Evolutionary conservation across 2,888 invertebrate genomes (phyloP).

Genomic region (Latrodectus elegans): DNA sequence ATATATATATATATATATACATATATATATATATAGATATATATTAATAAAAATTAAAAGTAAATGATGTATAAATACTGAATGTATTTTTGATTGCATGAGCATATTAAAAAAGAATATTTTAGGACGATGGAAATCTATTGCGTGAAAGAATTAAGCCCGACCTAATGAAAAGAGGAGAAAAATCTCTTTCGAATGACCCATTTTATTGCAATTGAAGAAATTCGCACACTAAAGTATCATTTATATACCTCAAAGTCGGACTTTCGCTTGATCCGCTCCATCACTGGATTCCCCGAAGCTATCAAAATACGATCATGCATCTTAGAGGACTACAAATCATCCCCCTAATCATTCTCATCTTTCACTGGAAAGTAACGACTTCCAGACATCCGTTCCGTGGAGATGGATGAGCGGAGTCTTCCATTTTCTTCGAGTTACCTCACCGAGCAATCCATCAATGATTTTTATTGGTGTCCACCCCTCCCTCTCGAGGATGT

Average conservation of each 20-base stretch:
- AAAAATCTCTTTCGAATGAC: too few species aligned
- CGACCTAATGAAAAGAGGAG: too few species aligned
- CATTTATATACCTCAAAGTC: too few species aligned
- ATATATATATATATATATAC: too few species aligned
- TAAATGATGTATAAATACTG: too few species aligned
- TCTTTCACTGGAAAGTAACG: constrained; percentile 46
- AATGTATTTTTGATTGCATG: too few species aligned
- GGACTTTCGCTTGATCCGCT: background rate
- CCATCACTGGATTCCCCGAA: constrained; percentile 31
- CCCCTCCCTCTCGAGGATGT: background rate
- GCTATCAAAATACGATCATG: constrained; percentile 64
- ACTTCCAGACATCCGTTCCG: constrained; percentile 21
- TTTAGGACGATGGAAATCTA: too few species aligned
- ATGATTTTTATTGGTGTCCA: constrained; percentile 9
- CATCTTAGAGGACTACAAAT: constrained; percentile 46
- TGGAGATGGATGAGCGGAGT: constrained; percentile 38
- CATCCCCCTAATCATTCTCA: constrained; percentile 49
- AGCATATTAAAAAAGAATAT: too few species aligned
- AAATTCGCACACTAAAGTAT: background rate
- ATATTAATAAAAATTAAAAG: too few species aligned
- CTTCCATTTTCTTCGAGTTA: constrained; percentile 25
- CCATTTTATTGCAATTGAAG: background rate
- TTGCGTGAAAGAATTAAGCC: too few species aligned
- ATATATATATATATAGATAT: too few species aligned
- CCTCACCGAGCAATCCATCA: constrained; percentile 34